These are phyloP conservation scores for Drosophila pseudoobscura DNA, from an alignment of 1,140 invertebrate species.

Conservation along the genomic window DNA sequence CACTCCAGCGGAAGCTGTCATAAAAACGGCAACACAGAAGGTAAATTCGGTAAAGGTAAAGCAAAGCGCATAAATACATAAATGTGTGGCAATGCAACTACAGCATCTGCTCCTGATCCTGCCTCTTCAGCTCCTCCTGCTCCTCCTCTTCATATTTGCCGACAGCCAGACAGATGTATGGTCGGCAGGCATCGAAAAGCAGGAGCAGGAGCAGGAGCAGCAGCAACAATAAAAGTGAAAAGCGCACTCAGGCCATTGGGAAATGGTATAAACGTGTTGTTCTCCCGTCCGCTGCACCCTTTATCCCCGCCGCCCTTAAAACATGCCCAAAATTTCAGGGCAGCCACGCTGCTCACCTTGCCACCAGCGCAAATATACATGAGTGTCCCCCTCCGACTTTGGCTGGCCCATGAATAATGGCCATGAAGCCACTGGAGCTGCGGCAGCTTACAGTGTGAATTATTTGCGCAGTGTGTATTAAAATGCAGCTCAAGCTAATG, in stretches of 20 bases:
- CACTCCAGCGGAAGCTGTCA: slow-evolving; percentile 71
- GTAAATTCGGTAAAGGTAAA: slow-evolving; percentile 28
- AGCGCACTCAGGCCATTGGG: slow-evolving; percentile 69
- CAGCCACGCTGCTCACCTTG: slow-evolving; percentile 37
- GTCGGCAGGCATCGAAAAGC: slow-evolving; percentile 35
- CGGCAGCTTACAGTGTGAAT: slow-evolving; percentile 75
- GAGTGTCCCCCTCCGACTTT: slow-evolving; percentile 11
- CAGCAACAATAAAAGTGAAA: slow-evolving; percentile 75
- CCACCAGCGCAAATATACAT: slow-evolving; percentile 23
- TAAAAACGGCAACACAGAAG: slow-evolving; percentile 56
- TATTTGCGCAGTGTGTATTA: slow-evolving; percentile 76
- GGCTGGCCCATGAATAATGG: slow-evolving; percentile 65
- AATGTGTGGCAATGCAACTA: slow-evolving; percentile 58
- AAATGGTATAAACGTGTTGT: slow-evolving; percentile 75
- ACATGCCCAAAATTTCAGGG: slow-evolving; percentile 12
- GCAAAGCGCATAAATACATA: slow-evolving; percentile 25
- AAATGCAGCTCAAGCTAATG: slow-evolving; percentile 72
- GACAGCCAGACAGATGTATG: slow-evolving; percentile 68
- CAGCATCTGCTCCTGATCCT: background rate
- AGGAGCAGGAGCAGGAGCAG: slow-evolving; percentile 30
- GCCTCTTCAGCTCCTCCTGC: background rate
- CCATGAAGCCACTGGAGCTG: slow-evolving; percentile 35
- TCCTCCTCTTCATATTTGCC: slow-evolving; percentile 53
- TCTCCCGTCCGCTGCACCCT: slow-evolving; percentile 15
- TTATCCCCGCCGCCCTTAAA: slow-evolving; percentile 32